These are phyloP conservation scores for Rhinopithecus roxellana DNA, from an alignment of 2,113 vertebrate species.

Conservation along the genomic window DNA sequence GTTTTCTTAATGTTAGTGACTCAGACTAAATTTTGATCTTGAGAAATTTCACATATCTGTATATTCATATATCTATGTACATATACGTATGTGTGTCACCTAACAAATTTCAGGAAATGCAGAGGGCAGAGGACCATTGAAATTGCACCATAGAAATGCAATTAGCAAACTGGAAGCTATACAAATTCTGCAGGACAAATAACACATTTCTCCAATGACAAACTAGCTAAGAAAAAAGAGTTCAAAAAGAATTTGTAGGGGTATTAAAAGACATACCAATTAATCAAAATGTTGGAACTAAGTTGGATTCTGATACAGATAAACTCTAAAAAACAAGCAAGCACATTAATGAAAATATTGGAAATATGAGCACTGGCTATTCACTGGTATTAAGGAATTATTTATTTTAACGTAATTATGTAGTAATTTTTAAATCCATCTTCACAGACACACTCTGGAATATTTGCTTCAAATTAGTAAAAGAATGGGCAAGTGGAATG, in stretches of 20 bases:
- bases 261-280: not conserved
- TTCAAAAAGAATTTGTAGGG: not conserved
- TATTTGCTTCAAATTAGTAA: not conserved
- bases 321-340: not conserved
- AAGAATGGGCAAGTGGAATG: not conserved
- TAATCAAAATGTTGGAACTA: not conserved
- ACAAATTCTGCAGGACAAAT: not conserved
- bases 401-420: not conserved
- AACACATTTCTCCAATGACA: not conserved
- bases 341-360: too few relatives aligned
- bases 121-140: not conserved
- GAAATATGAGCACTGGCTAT: not conserved
- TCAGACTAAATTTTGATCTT: not conserved
- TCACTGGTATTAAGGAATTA: not conserved
- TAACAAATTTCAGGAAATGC: not conserved
- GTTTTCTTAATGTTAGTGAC: not conserved
- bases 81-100: not conserved
- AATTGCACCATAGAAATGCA: not conserved
- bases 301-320: not conserved
- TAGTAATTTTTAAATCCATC: not conserved
- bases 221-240: not conserved
- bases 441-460: not conserved
- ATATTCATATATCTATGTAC: not conserved
- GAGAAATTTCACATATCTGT: not conserved
- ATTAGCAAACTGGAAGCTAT: not conserved